phyloP scores from a whole-genome alignment of 2,113 vertebrate species.

The Colaptes auratus region DNA sequence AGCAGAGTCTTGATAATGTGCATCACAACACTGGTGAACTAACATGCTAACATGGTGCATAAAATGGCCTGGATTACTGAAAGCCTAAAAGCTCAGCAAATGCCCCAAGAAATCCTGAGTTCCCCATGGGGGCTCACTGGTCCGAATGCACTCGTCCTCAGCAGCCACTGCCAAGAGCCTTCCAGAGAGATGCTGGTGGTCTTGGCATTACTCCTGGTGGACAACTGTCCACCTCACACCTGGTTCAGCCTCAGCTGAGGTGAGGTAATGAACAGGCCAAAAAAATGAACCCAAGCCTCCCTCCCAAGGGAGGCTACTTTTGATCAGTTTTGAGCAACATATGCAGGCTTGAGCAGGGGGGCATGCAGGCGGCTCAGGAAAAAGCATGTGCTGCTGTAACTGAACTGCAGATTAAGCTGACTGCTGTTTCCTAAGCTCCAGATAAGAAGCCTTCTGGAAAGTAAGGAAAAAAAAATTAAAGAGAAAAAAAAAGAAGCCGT shows the following conservation, averaged over 20 bases:
- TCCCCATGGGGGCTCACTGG: not conserved
- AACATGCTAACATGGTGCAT: rapidly evolving
- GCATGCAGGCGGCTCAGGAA: not conserved
- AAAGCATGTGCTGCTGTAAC: constrained; percentile 22
- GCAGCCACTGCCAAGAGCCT: not conserved
- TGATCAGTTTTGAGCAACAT: constrained; percentile 41
- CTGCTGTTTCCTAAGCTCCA: constrained; percentile 55
- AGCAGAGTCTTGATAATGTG: rapidly evolving
- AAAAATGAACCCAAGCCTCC: not conserved
- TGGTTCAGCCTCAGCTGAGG: constrained; percentile 13
- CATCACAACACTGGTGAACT: not conserved
- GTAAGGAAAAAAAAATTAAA: not conserved
- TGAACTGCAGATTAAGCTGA: constrained; percentile 56
- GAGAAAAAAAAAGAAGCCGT: not conserved
- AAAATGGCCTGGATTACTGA: not conserved
- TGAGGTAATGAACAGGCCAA: not conserved
- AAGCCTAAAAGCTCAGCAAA: not conserved
- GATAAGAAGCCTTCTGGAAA: constrained; percentile 57
- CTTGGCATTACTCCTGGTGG: constrained; percentile 3
- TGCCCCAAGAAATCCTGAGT: not conserved
- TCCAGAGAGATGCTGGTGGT: constrained; percentile 32
- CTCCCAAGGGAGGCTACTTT: constrained; percentile 23
- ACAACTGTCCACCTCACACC: constrained; percentile 50
- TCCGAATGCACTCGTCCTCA: not conserved
- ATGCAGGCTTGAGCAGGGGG: constrained; percentile 46